A percentile compares a stretch with the other conserved stretches of the same genome.
phyloP scores from a whole-genome alignment of 2,113 vertebrate species.

The Protobothrops flavoviridis region DNA sequence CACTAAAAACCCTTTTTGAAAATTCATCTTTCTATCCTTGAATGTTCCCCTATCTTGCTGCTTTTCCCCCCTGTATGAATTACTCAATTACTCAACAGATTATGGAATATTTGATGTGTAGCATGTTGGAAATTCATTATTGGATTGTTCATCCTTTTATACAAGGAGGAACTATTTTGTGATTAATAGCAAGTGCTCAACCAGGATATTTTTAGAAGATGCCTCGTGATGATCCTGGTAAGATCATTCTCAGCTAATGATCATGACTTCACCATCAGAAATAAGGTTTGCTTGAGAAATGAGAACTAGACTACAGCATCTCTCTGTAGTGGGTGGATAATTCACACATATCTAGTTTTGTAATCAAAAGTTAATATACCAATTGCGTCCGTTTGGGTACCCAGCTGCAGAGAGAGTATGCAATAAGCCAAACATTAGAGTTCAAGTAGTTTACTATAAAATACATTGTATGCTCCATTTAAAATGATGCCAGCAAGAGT shows the following conservation, averaged over 20 bases:
- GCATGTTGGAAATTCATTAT: not conserved
- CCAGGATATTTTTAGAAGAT: not conserved
- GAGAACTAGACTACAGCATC: not conserved
- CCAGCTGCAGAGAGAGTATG: not conserved
- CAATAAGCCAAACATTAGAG: not conserved
- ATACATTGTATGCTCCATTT: not conserved
- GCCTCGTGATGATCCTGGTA: not conserved
- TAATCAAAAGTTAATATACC: not conserved
- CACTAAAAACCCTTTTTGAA: not conserved
- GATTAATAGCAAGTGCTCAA: not conserved
- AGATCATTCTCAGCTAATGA: not conserved
- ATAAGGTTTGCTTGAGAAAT: not conserved
- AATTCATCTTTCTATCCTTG: not conserved
- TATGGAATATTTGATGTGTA: not conserved
- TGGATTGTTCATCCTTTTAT: not conserved
- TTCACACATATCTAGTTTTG: not conserved
- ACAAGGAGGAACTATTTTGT: not conserved
- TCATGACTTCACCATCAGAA: not conserved
- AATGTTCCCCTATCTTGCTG: not conserved
- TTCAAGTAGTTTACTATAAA: not conserved
- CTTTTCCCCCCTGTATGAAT: rapidly evolving
- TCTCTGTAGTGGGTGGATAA: not conserved
- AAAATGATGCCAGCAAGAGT: not conserved
- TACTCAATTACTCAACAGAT: not conserved
- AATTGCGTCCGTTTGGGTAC: not conserved